A percentile compares a stretch with the other conserved stretches of the same genome.
These are phyloP conservation scores for Cricetomys ansorgei DNA, from an alignment of 2,113 vertebrate species.

Conservation along the genomic window DNA sequence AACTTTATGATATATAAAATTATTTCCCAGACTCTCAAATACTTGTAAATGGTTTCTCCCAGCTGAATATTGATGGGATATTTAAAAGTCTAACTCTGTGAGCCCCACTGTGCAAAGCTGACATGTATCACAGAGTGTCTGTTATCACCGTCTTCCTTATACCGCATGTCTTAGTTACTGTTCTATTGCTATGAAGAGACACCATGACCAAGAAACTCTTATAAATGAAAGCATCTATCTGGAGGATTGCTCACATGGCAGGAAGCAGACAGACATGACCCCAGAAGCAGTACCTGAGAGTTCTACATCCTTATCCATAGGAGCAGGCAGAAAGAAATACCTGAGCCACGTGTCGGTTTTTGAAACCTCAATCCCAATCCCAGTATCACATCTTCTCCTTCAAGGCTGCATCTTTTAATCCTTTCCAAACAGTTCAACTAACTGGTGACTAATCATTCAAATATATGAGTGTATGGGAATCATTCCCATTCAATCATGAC, in stretches of 20 bases:
- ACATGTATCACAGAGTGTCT: not conserved
- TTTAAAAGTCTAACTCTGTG: slow-evolving; percentile 12
- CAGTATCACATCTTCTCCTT: not conserved
- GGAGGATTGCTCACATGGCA: not conserved
- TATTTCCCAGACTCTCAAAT: slow-evolving; percentile 29
- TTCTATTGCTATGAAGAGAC: not conserved
- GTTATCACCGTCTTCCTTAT: not conserved
- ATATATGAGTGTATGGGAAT: not conserved
- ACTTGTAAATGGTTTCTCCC: not conserved
- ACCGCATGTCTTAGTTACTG: not conserved
- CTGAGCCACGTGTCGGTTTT: not conserved
- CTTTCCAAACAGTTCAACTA: not conserved
- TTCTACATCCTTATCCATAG: not conserved
- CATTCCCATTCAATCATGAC: not conserved
- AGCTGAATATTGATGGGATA: not conserved
- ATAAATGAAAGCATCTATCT: not conserved
- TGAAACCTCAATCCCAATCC: not conserved
- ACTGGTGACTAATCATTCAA: not conserved
- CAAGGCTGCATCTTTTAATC: not conserved
- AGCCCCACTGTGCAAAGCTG: not conserved
- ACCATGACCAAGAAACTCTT: not conserved
- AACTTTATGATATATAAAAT: not conserved
- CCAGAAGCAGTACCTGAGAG: not conserved
- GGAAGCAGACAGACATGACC: not conserved
- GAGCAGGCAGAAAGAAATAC: not conserved